A percentile compares a stretch with the other conserved stretches of the same genome.
These are phyloP conservation scores for Scrobipalpa atriplicella DNA, from an alignment of 2,888 invertebrate genomes.

Conservation along the genomic window DNA sequence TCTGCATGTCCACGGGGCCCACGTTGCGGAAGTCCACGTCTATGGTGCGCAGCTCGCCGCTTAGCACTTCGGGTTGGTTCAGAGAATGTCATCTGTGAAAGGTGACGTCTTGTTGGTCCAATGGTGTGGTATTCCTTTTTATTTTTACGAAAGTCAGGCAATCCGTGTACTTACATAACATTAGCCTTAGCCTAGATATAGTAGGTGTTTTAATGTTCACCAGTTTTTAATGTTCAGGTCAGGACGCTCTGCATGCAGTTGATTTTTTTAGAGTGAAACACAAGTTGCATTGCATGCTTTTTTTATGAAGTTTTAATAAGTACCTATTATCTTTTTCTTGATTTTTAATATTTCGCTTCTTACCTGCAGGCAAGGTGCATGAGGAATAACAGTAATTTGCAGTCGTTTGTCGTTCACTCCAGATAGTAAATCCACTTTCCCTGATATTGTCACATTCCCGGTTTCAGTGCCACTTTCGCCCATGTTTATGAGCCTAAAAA, in stretches of 20 bases:
- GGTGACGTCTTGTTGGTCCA: no score
- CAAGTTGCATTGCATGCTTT: not conserved
- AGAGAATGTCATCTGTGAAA: slow-evolving; percentile 85
- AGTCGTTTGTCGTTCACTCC: slow-evolving; percentile 87
- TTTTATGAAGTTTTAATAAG: no score
- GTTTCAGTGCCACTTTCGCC: slow-evolving; percentile 65
- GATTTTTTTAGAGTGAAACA: no score
- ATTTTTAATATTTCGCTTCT: no score
- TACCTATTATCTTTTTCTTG: no score
- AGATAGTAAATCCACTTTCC: slow-evolving; percentile 82
- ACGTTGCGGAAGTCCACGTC: slow-evolving; percentile 87
- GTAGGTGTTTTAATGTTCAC: no score
- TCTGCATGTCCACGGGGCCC: slow-evolving; percentile 85
- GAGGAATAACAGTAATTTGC: slow-evolving; percentile 88
- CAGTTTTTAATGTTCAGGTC: no score
- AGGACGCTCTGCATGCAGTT: no score
- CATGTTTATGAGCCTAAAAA: slow-evolving; percentile 60
- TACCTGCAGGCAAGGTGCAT: slow-evolving; percentile 92
- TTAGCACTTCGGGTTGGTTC: slow-evolving; percentile 86
- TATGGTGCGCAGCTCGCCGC: slow-evolving; percentile 88
- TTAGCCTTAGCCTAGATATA: no score
- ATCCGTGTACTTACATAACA: no score
- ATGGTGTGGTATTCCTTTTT: no score
- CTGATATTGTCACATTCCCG: slow-evolving; percentile 76
- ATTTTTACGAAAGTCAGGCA: no score